These are phyloP conservation scores for Crocallis elinguaria DNA, from an alignment of 2,888 invertebrate species.

Conservation along the genomic window DNA sequence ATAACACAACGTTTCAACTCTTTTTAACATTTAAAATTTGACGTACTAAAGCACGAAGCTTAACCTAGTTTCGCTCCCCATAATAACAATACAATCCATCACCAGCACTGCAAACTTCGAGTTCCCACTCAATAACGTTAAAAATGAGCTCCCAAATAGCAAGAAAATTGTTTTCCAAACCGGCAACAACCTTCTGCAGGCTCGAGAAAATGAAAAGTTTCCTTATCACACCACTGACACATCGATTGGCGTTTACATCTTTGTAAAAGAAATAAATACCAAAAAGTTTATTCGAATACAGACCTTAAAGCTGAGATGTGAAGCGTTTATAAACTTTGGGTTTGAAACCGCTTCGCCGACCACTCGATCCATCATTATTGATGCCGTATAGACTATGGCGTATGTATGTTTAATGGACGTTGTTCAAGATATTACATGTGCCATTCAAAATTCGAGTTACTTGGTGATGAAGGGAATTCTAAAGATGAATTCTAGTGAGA, in stretches of 20 bases:
- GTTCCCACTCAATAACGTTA: slow-evolving; percentile 76
- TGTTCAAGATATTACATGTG: slow-evolving; percentile 3
- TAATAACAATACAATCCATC: slow-evolving; percentile 57
- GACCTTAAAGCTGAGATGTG: slow-evolving; percentile 57
- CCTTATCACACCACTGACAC: slow-evolving; percentile 78
- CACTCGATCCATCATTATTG: slow-evolving; percentile 77
- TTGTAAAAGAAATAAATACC: slow-evolving; percentile 68
- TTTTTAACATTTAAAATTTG: too few relatives aligned
- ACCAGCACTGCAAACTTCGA: slow-evolving; percentile 54
- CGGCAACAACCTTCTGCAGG: slow-evolving; percentile 49
- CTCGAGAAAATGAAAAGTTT: slow-evolving; percentile 81
- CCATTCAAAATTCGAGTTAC: background rate
- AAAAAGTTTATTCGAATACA: slow-evolving; percentile 64
- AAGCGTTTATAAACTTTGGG: slow-evolving; percentile 50
- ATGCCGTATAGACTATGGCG: slow-evolving; percentile 49
- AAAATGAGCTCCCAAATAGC: slow-evolving; percentile 74
- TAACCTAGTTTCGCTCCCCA: slow-evolving; percentile 16
- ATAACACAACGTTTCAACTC: too few relatives aligned
- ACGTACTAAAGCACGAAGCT: too few relatives aligned
- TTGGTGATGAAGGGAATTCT: too few relatives aligned
- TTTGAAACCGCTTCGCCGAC: slow-evolving; percentile 67
- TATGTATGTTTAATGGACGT: background rate
- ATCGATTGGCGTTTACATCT: slow-evolving; percentile 81
- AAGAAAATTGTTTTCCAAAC: slow-evolving; percentile 77
- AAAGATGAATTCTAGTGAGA: too few relatives aligned